phyloP scores from a whole-genome alignment of 2,113 vertebrate genomes.

The Lagopus leucura region DNA sequence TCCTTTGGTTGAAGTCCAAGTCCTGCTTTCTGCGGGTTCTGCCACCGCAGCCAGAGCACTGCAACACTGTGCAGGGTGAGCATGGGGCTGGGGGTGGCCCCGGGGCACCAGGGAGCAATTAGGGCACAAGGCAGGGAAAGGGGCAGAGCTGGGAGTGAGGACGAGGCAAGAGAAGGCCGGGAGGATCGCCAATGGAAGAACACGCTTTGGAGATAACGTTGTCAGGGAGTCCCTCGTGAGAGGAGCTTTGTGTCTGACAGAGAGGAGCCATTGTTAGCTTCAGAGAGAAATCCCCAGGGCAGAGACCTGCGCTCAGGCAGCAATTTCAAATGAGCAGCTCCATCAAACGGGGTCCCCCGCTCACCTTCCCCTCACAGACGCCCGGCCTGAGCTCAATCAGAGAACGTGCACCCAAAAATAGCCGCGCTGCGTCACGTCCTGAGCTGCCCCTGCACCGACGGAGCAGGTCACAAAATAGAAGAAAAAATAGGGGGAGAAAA shows the following conservation, averaged over 20 bases:
- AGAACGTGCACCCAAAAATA: neutral
- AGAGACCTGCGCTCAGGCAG: conserved; percentile 7
- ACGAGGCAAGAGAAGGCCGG: neutral
- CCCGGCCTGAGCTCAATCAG: neutral
- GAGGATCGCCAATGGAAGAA: conserved; percentile 51
- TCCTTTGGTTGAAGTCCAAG: neutral
- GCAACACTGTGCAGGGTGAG: neutral
- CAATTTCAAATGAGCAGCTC: conserved; percentile 10
- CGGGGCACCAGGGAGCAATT: neutral
- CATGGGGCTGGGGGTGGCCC: neutral
- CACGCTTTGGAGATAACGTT: neutral
- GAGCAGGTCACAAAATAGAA: neutral
- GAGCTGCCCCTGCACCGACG: neutral
- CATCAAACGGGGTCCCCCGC: neutral
- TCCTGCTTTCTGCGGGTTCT: neutral
- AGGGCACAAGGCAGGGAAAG: neutral
- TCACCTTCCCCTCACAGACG: neutral
- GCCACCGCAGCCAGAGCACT: neutral
- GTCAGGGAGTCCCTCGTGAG: neutral
- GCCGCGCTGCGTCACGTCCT: neutral
- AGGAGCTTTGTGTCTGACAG: conserved; percentile 23
- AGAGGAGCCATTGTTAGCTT: conserved; percentile 32
- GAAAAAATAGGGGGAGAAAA: neutral
- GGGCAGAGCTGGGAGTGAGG: neutral
- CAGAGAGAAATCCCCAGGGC: conserved; percentile 30